Conservation (phyloP, 2,797 vertebrate species). For the Champsocephalus gunnari region DNA sequence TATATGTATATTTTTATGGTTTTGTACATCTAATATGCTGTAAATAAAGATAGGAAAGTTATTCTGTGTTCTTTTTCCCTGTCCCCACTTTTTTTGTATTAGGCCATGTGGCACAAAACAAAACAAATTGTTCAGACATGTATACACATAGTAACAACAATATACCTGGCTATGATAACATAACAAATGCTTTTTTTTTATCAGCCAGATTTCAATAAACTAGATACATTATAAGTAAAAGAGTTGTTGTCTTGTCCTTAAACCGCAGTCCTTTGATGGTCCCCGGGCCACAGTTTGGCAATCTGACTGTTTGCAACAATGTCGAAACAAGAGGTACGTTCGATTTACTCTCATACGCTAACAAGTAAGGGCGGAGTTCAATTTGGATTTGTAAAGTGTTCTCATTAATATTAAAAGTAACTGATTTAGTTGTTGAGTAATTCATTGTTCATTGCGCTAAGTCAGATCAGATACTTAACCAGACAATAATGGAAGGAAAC, state of each 20-base stretch:
- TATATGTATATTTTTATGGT: constrained; percentile 86
- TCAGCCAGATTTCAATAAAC: too few species aligned
- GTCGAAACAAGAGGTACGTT: constrained; percentile 2
- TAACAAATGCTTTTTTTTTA: too few species aligned
- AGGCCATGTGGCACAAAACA: not conserved
- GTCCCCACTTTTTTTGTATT: not conserved
- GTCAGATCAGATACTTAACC: fast-evolving
- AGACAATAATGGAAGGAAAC: not conserved
- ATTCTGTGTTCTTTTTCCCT: constrained; percentile 8
- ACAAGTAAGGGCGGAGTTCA: not conserved
- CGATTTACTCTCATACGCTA: fast-evolving
- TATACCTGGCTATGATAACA: too few species aligned
- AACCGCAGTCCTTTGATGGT: too few species aligned
- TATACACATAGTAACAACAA: not conserved
- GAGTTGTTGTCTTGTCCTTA: too few species aligned
- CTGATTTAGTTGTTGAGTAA: fast-evolving
- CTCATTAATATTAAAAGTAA: not conserved
- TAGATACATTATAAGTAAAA: too few species aligned
- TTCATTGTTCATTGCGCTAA: fast-evolving
- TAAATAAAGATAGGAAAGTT: constrained; percentile 86
- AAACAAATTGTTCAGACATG: not conserved
- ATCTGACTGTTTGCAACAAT: not conserved
- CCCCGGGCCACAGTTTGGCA: too few species aligned
- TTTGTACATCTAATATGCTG: constrained; percentile 86
- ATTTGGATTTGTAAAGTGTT: not conserved